A percentile compares a stretch with the other conserved stretches of the same genome.
phyloP scores from a whole-genome alignment of 23 tunicate genomes.

The Trididemnum clinides region DNA sequence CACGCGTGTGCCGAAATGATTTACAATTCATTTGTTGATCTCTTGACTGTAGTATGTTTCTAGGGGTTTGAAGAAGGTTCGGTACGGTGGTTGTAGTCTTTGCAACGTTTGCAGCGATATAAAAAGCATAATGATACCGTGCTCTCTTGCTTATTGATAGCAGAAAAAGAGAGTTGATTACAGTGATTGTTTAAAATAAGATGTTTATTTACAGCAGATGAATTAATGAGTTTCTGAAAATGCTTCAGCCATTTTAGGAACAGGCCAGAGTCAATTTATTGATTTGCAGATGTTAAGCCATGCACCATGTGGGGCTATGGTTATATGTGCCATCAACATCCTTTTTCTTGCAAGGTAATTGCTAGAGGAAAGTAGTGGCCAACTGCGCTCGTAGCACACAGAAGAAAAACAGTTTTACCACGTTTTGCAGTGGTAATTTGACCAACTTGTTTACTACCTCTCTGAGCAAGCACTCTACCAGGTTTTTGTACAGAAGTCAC shows the following conservation, averaged over 20 bases:
- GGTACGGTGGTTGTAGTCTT: neutral
- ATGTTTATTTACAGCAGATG: neutral
- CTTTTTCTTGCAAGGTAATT: no score
- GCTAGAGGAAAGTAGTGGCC: no score
- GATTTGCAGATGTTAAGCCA: neutral
- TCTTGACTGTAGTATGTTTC: neutral
- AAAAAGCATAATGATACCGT: conserved; percentile 17
- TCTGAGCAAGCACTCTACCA: no score
- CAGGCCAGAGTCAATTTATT: neutral
- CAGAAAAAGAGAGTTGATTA: neutral
- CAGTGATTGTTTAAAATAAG: conserved; percentile 2
- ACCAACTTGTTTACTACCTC: no score
- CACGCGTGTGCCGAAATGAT: neutral
- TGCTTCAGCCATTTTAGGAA: neutral
- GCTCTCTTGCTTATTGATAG: neutral
- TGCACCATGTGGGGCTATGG: conserved; percentile 7
- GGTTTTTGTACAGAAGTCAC: no score
- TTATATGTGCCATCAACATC: no score
- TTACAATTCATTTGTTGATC: neutral
- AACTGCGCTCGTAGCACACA: no score
- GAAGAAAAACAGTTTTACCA: no score
- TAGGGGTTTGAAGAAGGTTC: neutral
- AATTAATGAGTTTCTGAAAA: neutral
- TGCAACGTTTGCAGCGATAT: conserved; percentile 9
- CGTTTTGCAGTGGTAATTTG: no score